phyloP scores from a whole-genome alignment of 2,113 vertebrate species.

The Catharus fuscescens region DNA sequence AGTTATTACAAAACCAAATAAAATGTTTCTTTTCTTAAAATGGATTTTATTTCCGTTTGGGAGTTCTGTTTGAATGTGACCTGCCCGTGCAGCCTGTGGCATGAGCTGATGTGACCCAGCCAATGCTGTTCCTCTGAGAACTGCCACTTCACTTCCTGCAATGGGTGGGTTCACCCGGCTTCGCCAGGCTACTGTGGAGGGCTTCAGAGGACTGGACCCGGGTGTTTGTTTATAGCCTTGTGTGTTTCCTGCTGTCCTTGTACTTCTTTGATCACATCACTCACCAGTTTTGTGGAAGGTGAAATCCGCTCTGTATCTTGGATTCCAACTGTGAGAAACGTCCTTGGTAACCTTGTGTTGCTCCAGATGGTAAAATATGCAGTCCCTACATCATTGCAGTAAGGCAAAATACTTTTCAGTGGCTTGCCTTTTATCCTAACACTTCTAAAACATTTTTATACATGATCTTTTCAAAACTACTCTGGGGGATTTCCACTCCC shows the following conservation, averaged over 20 bases:
- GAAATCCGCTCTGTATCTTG: neutral
- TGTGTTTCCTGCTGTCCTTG: neutral
- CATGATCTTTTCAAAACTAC: constrained; percentile 35
- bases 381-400: neutral
- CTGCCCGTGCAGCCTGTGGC: neutral
- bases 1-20: neutral
- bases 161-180: fast-evolving
- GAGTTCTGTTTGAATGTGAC: neutral
- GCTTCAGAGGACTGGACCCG: neutral
- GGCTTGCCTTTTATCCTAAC: neutral
- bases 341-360: neutral
- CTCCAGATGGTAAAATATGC: neutral
- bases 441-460: constrained; percentile 14
- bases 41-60: neutral
- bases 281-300: neutral
- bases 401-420: neutral
- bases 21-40: neutral
- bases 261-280: neutral
- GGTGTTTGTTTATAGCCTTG: neutral
- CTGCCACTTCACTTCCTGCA: neutral
- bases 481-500: constrained; percentile 61
- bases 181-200: neutral
- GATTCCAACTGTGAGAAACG: neutral
- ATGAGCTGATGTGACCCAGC: neutral
- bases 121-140: neutral